Base-by-base conservation (phyloP, 2,797 vertebrate species). In the Malurus leucopterus region DNA sequence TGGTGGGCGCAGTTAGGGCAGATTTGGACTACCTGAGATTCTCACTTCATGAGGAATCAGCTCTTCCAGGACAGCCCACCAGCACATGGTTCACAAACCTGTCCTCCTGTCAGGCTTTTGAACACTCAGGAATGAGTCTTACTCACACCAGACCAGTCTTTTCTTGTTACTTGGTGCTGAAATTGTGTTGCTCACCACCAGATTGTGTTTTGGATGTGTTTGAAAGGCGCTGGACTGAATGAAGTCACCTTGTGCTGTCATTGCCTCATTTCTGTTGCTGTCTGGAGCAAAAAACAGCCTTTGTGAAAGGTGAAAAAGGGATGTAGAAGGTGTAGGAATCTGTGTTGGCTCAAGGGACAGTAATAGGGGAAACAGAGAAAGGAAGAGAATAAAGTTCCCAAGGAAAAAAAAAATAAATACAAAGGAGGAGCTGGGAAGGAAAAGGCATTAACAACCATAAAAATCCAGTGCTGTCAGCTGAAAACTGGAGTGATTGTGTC, bases 401-500 rank as follows among this genome's bases (percentile, higher is more conserved):
- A 86, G 44, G 51, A 59, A 88, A 89, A 46, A 89, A 46, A 83
- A 88, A 89, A 70, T 32, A 91, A 96, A 95, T 87, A 85, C 19
- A 88, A 80, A 93, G 70, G 76, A 91, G 68, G 82, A 91, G 55
- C 90, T 94, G 91, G 79, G 91, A 85, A 93, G 86, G 73, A 91
- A 85, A 83, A 87, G 22, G 17, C 58, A 80, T 78, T 80, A 90
- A 43, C 69, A 94, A 47, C 74, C 85, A 55, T 47, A 92, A 95
- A 95, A 97, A 96, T 96, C 73, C 69, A 63, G 23, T 89, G 80
- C 88, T 95, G 94, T 96, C 96, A 97, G 80, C 89, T 94, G 84
- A 89, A 95, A 96, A 91, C 63, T 90, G 90, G 87, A 84, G 76
- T 2, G 29, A 84, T 90, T 88, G 40, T 89, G 71, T 78, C 70